Base-by-base conservation (phyloP, 2,888 invertebrate genomes). In the Papilio demoleus region DNA sequence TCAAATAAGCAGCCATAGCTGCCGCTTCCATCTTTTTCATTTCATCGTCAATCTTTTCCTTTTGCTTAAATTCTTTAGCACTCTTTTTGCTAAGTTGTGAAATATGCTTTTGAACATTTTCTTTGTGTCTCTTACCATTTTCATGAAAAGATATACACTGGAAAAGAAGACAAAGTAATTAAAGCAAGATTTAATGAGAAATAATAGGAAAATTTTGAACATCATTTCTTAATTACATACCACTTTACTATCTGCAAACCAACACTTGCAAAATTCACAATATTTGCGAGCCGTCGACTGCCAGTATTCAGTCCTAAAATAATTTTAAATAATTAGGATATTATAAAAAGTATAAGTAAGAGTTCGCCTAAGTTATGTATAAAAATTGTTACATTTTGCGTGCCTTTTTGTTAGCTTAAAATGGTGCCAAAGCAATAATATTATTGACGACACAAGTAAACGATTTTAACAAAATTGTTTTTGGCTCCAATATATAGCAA, bases 261-360 rank as follows among this genome's bases (percentile, higher is more conserved):
- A 99, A 84, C 99, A 99, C 88, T 99, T 99, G 91, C 99, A 99
- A 88, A 98, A 98, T 76, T 99, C 98, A 84, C 99, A 99, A 87
- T 96, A 99, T 87, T 99, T 99, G 72, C 97, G 95, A 0, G 97
- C 97, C 81, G 98, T 97, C 27, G 99, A 99, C 86, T 98, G 97
- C 99, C 99, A 99, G 84, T 97, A 98, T 77, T 98, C 98, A 2
- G 98, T 96, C 98, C 97, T 98, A 86, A 60, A 93, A 93, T 66
- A 67, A 67, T 38, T 38, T 19, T 34, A 56, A 22, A 59, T 34
- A 2, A 22, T 17, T 19, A 24, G 38, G 24, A n/a, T 27, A 53
- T 12, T 34, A 38, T 64, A 45, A 56, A 42, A 27, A 56, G 24
- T 60, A 9, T 22, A 22, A 66, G 64, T 65, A 31, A 65, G 36